Base-by-base conservation (phyloP, 92 coral and sea anemone species). In the Bergia sp. region DNA sequence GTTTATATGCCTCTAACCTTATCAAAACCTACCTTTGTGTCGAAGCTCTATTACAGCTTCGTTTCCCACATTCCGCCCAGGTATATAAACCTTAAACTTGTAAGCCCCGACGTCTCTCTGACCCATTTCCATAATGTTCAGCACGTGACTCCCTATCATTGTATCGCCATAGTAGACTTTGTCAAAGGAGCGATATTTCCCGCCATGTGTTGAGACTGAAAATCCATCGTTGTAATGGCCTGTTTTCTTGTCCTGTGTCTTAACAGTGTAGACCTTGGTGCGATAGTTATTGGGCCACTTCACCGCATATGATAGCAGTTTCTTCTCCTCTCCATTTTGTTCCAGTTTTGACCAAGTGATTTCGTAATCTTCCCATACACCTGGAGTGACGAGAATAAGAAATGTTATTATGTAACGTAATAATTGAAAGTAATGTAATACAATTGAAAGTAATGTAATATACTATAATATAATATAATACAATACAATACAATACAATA, bases 11-110 rank as follows among this genome's bases (percentile, higher is more conserved):
- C 12, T 41, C 58, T 67, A 42, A 29, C 29, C 29, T 29, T 29
- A 29, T 29, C 29, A 29, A 29, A 37, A 50, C 87, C 73, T 82
- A 92, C 95, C 93, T 81, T 90, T 88, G 71, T 94, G 96, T 9
- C 93, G 89, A 20, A 96, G 90, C 76, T 91, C 94, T 20, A 95
- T 95, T 6, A 88, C 88, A 7, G 95, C 95, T 50, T 93, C 96
- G 82, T 84, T 93, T 80, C 82, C 73, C 16, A 90, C 92, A 0
- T 67, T 72, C 29, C 92, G 76, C 7, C 86, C 76, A 6, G 90
- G 93, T 76, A 91, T 88, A 29, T 10, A 23, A 67, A 95, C 91
- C 18, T 82, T 88, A 81, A 95, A 82, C 82, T 90, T 95, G 94
- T 95, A 95, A 16, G 94, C 89, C 4, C 98, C 98, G 41, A 93